These are phyloP conservation scores for Siniperca obscura DNA, from an alignment of 2,797 vertebrate species.

Conservation along the genomic window DNA sequence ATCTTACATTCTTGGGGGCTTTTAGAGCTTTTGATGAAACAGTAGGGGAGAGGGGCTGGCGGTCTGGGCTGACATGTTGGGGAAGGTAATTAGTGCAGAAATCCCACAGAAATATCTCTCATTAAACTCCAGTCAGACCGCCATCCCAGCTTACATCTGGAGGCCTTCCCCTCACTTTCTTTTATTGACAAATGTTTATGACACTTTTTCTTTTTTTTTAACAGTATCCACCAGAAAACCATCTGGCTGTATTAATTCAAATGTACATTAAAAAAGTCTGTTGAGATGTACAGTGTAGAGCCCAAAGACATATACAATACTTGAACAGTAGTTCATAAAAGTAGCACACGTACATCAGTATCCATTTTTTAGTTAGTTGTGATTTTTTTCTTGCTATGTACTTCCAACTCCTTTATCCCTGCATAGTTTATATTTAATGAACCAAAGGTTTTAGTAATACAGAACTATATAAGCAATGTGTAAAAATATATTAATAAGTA, in stretches of 20 bases:
- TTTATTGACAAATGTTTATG: conserved; percentile 71
- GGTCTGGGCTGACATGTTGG: conserved; percentile 55
- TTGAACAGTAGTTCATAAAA: conserved; percentile 41
- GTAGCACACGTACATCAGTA: conserved; percentile 1
- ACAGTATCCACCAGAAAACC: conserved; percentile 19
- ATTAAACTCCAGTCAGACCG: conserved; percentile 68
- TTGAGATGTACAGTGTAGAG: neutral
- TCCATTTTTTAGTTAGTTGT: neutral
- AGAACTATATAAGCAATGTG: conserved; percentile 8
- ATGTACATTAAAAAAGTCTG: conserved; percentile 20
- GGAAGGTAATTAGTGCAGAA: conserved; percentile 75
- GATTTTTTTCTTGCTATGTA: conserved; percentile 1
- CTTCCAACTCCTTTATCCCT: neutral
- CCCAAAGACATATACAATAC: neutral
- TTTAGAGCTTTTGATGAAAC: conserved; percentile 56
- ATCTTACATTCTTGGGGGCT: conserved; percentile 47
- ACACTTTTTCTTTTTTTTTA: conserved; percentile 20
- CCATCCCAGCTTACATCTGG: conserved; percentile 70
- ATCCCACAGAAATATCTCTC: conserved; percentile 76
- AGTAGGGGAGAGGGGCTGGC: conserved; percentile 58
- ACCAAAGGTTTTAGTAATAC: conserved; percentile 8
- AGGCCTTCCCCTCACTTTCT: conserved; percentile 48
- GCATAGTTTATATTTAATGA: conserved; percentile 14
- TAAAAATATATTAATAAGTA: conserved; percentile 7
- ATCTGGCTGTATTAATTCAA: conserved; percentile 24